Conservation (phyloP, 2,888 invertebrate species). For the Hypomecis atomaria region DNA sequence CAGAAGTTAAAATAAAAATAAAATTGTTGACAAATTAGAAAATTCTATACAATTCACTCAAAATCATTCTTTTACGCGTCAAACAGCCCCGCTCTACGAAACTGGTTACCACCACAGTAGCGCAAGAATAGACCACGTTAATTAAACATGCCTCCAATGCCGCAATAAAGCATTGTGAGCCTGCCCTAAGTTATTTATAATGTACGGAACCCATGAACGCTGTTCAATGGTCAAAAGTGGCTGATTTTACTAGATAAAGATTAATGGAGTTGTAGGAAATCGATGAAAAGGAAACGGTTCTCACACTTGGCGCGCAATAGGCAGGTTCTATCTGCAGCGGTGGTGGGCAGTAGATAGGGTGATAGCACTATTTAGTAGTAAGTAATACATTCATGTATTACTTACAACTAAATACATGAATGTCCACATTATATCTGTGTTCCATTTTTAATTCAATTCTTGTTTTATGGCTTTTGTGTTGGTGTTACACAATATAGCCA, state of each 20-base stretch:
- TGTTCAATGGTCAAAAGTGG: neutral
- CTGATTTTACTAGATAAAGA: constrained; percentile 8
- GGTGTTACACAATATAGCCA: too few species aligned
- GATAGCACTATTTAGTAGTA: too few species aligned
- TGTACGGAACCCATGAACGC: neutral
- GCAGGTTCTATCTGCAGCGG: neutral
- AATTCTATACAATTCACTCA: neutral
- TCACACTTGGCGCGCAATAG: neutral
- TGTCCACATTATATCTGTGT: too few species aligned
- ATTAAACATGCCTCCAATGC: constrained; percentile 23
- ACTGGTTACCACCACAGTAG: constrained; percentile 25
- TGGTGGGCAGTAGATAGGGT: neutral
- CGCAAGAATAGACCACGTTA: constrained; percentile 26
- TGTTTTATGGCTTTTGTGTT: too few species aligned
- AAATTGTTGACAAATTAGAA: neutral
- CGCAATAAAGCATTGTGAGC: constrained; percentile 25
- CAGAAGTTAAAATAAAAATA: neutral
- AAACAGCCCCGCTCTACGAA: neutral
- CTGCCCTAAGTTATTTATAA: constrained; percentile 23
- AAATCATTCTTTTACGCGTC: neutral
- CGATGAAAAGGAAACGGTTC: neutral
- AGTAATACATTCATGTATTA: too few species aligned
- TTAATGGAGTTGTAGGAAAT: neutral
- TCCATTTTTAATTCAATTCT: too few species aligned
- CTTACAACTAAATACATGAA: too few species aligned